These are phyloP conservation scores for Nematolebias whitei DNA, from an alignment of 2,113 vertebrate species.

Conservation along the genomic window DNA sequence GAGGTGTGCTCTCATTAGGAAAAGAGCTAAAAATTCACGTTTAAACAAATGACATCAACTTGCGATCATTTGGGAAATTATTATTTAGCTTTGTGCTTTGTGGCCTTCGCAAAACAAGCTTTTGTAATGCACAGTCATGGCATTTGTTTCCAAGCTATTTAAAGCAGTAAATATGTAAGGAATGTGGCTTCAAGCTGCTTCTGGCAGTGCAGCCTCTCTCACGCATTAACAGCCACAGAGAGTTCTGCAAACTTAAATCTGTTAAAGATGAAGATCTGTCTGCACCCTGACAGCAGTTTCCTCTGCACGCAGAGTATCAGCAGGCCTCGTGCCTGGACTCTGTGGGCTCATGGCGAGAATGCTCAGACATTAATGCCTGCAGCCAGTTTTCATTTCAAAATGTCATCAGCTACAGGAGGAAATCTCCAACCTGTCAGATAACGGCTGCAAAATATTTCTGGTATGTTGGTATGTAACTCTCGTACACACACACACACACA, in stretches of 20 bases:
- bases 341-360: slow-evolving; percentile 36
- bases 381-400: slow-evolving; percentile 26
- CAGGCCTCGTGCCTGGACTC: slow-evolving; percentile 23
- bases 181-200: slow-evolving; percentile 13
- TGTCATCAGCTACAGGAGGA: slow-evolving; percentile 40
- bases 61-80: background rate
- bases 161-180: slow-evolving; percentile 27
- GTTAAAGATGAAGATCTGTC: slow-evolving; percentile 41
- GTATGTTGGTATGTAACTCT: slow-evolving; percentile 27
- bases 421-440: slow-evolving; percentile 36
- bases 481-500: background rate
- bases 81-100: background rate
- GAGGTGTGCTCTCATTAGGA: slow-evolving; percentile 2
- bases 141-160: slow-evolving; percentile 22
- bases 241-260: slow-evolving; percentile 22
- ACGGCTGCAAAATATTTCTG: slow-evolving; percentile 52
- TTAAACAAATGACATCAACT: slow-evolving; percentile 1
- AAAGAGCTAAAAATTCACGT: background rate
- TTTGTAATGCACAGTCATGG: background rate
- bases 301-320: slow-evolving; percentile 28
- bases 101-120: background rate
- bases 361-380: background rate
- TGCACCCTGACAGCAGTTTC: slow-evolving; percentile 35
- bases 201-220: slow-evolving; percentile 11
- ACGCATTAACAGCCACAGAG: slow-evolving; percentile 22